A percentile compares a stretch with the other conserved stretches of the same genome.
Conservation (phyloP, 2,113 vertebrate species). For the Thamnophis sirtalis region DNA sequence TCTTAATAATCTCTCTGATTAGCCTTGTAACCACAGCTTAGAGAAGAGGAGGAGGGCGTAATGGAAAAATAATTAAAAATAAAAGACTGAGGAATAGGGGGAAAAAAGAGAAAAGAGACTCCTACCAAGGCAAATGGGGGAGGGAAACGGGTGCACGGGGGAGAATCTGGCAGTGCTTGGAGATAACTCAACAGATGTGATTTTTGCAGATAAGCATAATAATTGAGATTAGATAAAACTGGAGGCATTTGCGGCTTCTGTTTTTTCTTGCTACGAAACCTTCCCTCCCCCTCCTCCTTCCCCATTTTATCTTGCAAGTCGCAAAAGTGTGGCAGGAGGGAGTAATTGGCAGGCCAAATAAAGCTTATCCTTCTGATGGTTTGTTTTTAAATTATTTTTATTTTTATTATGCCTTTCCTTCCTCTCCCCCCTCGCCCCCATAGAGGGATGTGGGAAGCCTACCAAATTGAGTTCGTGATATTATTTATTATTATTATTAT, state of each 20-base stretch:
- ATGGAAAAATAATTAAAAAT: conserved; percentile 69
- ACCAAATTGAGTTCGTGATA: background rate
- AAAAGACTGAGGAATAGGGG: conserved; percentile 39
- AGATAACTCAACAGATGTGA: conserved; percentile 92
- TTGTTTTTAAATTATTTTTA: conserved; percentile 67
- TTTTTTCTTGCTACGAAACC: conserved; percentile 65
- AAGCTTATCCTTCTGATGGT: conserved; percentile 84
- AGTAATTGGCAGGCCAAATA: conserved; percentile 18
- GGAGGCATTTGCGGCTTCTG: conserved; percentile 70
- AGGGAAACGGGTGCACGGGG: conserved; percentile 14
- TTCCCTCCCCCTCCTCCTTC: conserved; percentile 6
- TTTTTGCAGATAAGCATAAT: conserved; percentile 91
- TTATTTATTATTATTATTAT: background rate
- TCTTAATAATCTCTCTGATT: conserved; percentile 5
- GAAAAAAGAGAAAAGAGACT: background rate
- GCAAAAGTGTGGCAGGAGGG: conserved; percentile 69
- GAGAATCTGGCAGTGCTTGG: conserved; percentile 28
- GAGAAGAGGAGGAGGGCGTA: conserved; percentile 45
- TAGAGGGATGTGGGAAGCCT: conserved; percentile 76
- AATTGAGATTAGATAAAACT: conserved; percentile 89
- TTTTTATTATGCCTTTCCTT: conserved; percentile 80
- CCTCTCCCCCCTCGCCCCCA: conserved; percentile 43
- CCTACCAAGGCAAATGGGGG: conserved; percentile 18
- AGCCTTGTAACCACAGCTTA: conserved; percentile 33
- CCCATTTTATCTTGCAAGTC: conserved; percentile 88